Conservation (phyloP, 2,113 vertebrate species). For the Setophaga coronata region DNA sequence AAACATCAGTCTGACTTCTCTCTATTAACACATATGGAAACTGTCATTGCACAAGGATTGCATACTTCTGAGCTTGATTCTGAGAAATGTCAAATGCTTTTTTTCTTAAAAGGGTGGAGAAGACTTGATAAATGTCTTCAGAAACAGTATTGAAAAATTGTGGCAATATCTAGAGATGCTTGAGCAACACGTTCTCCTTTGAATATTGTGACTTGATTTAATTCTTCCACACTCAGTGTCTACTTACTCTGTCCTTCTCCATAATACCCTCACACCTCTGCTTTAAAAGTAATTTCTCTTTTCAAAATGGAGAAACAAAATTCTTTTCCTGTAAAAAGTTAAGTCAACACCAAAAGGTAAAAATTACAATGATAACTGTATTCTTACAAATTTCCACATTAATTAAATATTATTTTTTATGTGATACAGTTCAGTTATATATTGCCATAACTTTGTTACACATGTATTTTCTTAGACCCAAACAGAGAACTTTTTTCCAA, state of each 20-base stretch:
- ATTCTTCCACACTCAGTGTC: accelerated
- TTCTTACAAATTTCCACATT: background rate
- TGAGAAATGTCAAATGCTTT: background rate
- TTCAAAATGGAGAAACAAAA: background rate
- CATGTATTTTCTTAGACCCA: background rate
- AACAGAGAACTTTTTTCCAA: background rate
- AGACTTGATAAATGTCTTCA: background rate
- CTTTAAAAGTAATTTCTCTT: background rate
- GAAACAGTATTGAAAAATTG: background rate
- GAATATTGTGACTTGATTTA: background rate
- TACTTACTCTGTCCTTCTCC: background rate
- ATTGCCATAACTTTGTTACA: background rate
- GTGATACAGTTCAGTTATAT: background rate
- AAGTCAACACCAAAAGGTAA: background rate
- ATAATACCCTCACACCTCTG: background rate
- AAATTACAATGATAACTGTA: background rate
- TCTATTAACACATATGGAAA: background rate
- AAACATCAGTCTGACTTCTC: background rate
- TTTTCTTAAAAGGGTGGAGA: background rate
- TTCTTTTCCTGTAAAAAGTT: background rate
- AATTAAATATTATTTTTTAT: background rate
- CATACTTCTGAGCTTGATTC: background rate
- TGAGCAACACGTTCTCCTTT: background rate
- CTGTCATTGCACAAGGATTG: background rate
- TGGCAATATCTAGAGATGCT: background rate